Base-by-base conservation (phyloP, 2,888 invertebrate genomes). In the Aquatica leii region DNA sequence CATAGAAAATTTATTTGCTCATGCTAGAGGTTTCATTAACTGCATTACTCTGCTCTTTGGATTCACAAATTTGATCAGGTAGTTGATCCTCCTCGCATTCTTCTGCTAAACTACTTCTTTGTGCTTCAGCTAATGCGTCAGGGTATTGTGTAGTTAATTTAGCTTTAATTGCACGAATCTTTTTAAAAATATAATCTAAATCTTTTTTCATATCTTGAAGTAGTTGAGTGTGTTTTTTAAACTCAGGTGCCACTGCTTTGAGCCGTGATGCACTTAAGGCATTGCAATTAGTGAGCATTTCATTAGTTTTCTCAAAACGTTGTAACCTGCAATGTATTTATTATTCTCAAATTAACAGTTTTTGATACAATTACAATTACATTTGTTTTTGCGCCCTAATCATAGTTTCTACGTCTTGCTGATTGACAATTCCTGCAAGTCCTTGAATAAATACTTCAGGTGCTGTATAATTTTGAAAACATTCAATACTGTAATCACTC, bases 241-340 rank as follows among this genome's bases (percentile, higher is more conserved):
- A 96, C 77, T 98, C 97, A 0, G 88, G 88, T 6, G 89, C 90
- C 0, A 97, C 95, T 15, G 88, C 89, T 76, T 95, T 93, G 56
- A 95, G 86, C 9, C 98, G 87, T 67, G 91, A 91, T 1, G 93
- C 90, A 0, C 97, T 95, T n/a, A 99, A 81, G 14, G 94, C 92
- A 81, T 97, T 97, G 79, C 98, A 98, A 80, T 98, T 98, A 8
- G 95, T 91, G 24, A 99, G 83, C 98, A 98, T 99, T 84, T 99
- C 98, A 77, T 98, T 99, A 0, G 98, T 98, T 81, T 98, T 98
- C 78, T 98, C 98, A 83, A 98, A 99, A 58, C 98, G 86, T 75
- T 95, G 94, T 20, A 98, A 81, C 94, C 96, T 96, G 8, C 14
- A 43, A 57, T 15, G 62, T 57, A 61, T 20, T 56, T 35, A 18